Conservation (phyloP, 2,113 vertebrate genomes). For the Cyprinodon variegatus region DNA sequence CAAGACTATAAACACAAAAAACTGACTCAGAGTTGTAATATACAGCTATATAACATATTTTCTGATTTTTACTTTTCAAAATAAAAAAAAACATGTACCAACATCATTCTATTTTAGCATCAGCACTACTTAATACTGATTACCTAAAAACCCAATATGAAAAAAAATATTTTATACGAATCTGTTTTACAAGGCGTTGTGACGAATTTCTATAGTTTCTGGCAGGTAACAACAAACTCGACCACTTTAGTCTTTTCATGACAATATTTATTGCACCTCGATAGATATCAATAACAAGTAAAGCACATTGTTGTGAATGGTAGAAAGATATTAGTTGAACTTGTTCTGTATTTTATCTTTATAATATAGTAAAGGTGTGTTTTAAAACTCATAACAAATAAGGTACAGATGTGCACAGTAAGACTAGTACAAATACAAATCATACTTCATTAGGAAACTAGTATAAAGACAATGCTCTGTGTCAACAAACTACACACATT, state of each 20-base stretch:
- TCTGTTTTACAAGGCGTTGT: neutral
- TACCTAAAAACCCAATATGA: too few relatives aligned
- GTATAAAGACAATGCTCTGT: slow-evolving; percentile 31
- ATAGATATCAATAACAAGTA: slow-evolving; percentile 72
- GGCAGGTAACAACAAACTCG: neutral
- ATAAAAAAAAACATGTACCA: too few relatives aligned
- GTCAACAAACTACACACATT: slow-evolving; percentile 8
- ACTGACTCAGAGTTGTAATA: too few relatives aligned
- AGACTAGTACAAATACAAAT: slow-evolving; percentile 46
- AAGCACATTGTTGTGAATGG: slow-evolving; percentile 65
- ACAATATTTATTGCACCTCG: slow-evolving; percentile 75
- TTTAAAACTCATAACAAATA: slow-evolving; percentile 56
- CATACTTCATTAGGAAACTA: slow-evolving; percentile 33
- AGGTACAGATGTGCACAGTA: slow-evolving; percentile 51
- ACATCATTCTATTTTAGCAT: too few relatives aligned
- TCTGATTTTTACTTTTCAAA: too few relatives aligned
- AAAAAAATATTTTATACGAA: neutral
- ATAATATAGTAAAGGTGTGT: slow-evolving; percentile 35
- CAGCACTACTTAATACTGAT: too few relatives aligned
- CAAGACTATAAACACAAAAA: too few relatives aligned
- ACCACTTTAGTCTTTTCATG: slow-evolving; percentile 25
- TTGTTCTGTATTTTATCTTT: slow-evolving; percentile 24
- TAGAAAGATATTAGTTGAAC: slow-evolving; percentile 64
- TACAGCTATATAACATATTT: too few relatives aligned
- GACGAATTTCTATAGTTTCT: neutral